Conservation (phyloP, 2,797 vertebrate species). For the Hippocampus kuda region DNA sequence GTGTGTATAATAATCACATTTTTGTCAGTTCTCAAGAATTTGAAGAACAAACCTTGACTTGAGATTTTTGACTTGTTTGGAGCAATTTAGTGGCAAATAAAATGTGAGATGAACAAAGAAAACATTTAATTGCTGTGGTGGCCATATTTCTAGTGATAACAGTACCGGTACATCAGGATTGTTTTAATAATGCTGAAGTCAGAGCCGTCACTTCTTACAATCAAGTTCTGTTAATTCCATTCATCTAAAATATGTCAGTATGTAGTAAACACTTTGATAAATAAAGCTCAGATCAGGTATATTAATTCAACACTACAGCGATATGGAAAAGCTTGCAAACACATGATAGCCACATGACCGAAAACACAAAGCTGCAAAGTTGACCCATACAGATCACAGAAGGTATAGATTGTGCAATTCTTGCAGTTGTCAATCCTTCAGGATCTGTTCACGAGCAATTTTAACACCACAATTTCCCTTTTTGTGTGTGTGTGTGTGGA, state of each 20-base stretch:
- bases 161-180: conserved; percentile 27
- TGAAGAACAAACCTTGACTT: neutral
- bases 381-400: conserved; percentile 37
- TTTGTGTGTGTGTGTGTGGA: too few relatives aligned
- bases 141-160: conserved; percentile 24
- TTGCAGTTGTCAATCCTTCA: neutral
- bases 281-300: conserved; percentile 48
- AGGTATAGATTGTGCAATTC: conserved; percentile 29
- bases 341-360: conserved; percentile 38
- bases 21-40: neutral
- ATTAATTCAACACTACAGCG: conserved; percentile 47
- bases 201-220: conserved; percentile 40
- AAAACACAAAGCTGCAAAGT: conserved; percentile 47
- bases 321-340: conserved; percentile 51
- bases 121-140: neutral
- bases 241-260: conserved; percentile 32
- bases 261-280: conserved; percentile 42
- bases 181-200: conserved; percentile 24
- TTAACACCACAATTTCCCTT: neutral
- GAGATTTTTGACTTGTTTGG: neutral
- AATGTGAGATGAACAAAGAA: neutral
- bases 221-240: conserved; percentile 34
- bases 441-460: neutral
- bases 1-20: neutral
- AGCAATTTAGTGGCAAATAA: neutral